Conservation (phyloP, 2,113 vertebrate species). For the Ceuthmochares aereus region DNA sequence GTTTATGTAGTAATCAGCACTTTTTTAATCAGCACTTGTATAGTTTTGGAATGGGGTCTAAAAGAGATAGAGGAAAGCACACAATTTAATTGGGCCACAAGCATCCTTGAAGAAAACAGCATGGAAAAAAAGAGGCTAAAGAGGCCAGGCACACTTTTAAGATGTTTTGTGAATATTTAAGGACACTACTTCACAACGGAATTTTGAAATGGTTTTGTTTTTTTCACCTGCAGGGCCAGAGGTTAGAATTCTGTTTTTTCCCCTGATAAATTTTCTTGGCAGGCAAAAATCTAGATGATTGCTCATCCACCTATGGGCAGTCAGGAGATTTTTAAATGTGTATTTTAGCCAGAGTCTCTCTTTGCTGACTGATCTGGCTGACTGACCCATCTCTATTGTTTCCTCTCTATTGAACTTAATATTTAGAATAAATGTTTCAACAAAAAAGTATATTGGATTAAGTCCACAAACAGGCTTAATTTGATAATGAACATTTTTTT, state of each 20-base stretch:
- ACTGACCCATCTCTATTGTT: neutral
- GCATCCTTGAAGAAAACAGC: neutral
- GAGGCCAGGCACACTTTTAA: neutral
- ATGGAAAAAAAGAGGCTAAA: neutral
- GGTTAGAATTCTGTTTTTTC: neutral
- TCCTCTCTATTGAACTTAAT: neutral
- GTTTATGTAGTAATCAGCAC: constrained; percentile 9
- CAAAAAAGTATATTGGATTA: neutral
- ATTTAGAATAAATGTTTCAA: neutral
- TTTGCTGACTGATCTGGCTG: neutral
- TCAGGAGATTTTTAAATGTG: neutral
- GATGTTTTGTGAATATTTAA: neutral
- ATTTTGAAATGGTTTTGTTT: neutral
- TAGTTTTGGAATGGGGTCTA: neutral
- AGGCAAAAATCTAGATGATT: neutral
- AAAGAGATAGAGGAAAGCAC: neutral
- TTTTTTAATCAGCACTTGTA: neutral
- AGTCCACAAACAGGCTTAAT: neutral
- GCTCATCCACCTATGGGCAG: neutral
- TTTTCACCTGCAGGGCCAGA: neutral
- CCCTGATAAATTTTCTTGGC: neutral
- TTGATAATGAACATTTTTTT: neutral
- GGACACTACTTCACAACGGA: neutral
- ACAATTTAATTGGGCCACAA: neutral
- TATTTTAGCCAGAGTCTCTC: neutral